Conservation (phyloP, 2,113 vertebrate genomes). For the Oreochromis spilurus region DNA sequence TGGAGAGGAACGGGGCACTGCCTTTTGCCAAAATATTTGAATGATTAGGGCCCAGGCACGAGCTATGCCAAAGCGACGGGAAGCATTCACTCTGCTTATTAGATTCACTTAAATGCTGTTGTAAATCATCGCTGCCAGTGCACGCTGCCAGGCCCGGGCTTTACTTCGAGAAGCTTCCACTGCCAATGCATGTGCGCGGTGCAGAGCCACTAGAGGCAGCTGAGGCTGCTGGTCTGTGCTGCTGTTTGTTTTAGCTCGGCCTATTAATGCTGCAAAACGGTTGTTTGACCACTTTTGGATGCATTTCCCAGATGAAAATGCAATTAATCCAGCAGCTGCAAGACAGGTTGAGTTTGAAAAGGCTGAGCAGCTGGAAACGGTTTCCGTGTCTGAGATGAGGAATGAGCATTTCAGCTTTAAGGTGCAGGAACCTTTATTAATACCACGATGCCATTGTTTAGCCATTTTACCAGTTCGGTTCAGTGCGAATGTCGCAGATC, state of each 20-base stretch:
- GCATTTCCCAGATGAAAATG: constrained; percentile 21
- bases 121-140: constrained; percentile 85
- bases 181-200: constrained; percentile 53
- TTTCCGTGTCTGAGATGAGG: constrained; percentile 26
- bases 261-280: constrained; percentile 24
- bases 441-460: constrained; percentile 1
- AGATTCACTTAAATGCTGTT: constrained; percentile 87
- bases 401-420: constrained; percentile 41
- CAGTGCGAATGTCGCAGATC: constrained; percentile 12
- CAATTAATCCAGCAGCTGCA: constrained; percentile 32
- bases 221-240: constrained; percentile 32
- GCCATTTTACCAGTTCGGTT: neutral
- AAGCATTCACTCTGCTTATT: constrained; percentile 90
- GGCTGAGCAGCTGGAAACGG: constrained; percentile 42
- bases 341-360: constrained; percentile 1
- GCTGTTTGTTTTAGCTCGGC: constrained; percentile 56
- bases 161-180: constrained; percentile 54
- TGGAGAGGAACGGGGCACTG: constrained; percentile 72
- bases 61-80: constrained; percentile 87
- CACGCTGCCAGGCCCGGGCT: constrained; percentile 58
- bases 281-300: constrained; percentile 47
- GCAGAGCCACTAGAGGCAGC: constrained; percentile 42
- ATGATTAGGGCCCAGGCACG: constrained; percentile 87
- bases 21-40: constrained; percentile 95
- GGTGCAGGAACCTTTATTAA: constrained; percentile 31